A percentile compares a stretch with the other conserved stretches of the same genome.
Evolutionary conservation across 2,888 invertebrate genomes (phyloP).

Genomic region (Drosophila bunnanda): DNA sequence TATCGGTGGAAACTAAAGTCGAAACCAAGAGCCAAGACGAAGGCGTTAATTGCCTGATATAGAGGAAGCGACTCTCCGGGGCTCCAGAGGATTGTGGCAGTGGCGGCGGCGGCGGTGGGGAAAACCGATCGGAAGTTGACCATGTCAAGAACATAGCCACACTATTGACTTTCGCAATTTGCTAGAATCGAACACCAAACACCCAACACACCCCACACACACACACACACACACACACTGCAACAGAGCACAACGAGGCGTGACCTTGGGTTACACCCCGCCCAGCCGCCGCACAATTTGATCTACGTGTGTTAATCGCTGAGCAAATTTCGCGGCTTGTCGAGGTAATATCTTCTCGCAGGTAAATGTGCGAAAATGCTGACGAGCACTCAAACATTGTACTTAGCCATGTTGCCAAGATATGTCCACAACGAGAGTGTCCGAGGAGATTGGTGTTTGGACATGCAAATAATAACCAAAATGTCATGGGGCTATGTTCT

Average conservation of each 20-base stretch:
- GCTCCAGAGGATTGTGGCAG: constrained; percentile 3
- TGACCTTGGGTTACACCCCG: constrained; percentile 33
- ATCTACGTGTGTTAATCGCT: constrained; percentile 59
- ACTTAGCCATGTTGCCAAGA: constrained; percentile 29
- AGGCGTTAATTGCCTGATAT: constrained; percentile 41
- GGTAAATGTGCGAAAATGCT: constrained; percentile 47
- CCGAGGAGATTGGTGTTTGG: constrained; percentile 28
- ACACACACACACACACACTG: not conserved
- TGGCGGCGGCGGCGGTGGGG: not conserved
- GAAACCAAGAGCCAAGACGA: constrained; percentile 6
- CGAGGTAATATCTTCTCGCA: constrained; percentile 50
- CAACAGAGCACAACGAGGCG: constrained; percentile 3
- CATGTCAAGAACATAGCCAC: constrained; percentile 27
- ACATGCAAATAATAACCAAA: constrained; percentile 28
- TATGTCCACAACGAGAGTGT: constrained; percentile 33
- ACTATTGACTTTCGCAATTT: constrained; percentile 34
- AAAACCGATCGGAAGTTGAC: constrained; percentile 37
- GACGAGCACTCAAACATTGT: constrained; percentile 34
- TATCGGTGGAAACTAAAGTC: constrained; percentile 11
- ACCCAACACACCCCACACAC: too few species aligned
- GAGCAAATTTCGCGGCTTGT: constrained; percentile 62
- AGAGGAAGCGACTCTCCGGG: constrained; percentile 32
- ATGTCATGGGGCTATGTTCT: constrained; percentile 35
- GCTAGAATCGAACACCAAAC: constrained; percentile 18
- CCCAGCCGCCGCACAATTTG: not conserved